Percentiles rank a stretch among this genome's conserved stretches.
phyloP scores from a whole-genome alignment of 2,113 vertebrate genomes.

The Tinamus guttatus region DNA sequence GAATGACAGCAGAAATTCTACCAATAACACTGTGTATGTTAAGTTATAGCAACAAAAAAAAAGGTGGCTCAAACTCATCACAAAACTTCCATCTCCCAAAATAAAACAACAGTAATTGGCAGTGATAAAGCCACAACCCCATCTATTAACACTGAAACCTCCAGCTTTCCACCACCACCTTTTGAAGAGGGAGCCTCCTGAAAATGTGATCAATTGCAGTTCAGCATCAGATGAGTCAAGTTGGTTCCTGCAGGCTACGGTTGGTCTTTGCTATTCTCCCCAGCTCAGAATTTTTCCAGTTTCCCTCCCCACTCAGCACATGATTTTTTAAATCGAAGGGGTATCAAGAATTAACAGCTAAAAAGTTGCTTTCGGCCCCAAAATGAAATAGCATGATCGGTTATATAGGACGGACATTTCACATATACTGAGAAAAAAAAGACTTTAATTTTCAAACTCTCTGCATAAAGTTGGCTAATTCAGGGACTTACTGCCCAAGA shows the following conservation, averaged over 20 bases:
- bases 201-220: not conserved
- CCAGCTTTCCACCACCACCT: not conserved
- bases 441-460: not conserved
- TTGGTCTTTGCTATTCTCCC: not conserved
- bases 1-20: not conserved
- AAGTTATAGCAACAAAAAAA: not conserved
- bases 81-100: not conserved
- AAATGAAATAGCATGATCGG: not conserved
- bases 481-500: not conserved
- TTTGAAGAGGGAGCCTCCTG: not conserved
- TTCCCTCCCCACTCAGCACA: not conserved
- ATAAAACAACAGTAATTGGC: not conserved
- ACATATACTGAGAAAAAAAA: not conserved
- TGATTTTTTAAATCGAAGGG: not conserved
- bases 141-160: not conserved
- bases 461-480: not conserved
- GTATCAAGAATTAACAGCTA: not conserved
- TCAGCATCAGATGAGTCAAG: not conserved
- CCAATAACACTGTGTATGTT: not conserved
- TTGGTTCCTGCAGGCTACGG: rapidly evolving
- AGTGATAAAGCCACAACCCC: not conserved
- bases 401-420: not conserved
- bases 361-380: not conserved
- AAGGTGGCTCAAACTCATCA: not conserved
- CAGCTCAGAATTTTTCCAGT: not conserved